Conservation (phyloP, 2,113 vertebrate species). For the Corythornis cristatus region DNA sequence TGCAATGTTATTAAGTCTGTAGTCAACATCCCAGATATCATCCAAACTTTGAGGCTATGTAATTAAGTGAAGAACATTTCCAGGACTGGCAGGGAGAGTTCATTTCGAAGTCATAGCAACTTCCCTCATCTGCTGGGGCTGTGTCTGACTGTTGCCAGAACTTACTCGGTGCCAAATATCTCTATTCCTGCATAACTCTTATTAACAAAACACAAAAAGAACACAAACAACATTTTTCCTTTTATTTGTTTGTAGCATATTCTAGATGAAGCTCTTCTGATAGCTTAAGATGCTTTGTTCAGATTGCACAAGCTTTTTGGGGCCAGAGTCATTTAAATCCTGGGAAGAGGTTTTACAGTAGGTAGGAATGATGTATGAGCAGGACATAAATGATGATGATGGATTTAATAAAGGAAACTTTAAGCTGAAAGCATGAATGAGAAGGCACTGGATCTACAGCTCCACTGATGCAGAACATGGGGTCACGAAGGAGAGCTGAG, state of each 20-base stretch:
- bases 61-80: conserved; percentile 29
- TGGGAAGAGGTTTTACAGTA: conserved; percentile 25
- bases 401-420: conserved; percentile 38
- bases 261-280: conserved; percentile 35
- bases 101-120: conserved; percentile 15
- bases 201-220: conserved; percentile 10
- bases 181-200: neutral
- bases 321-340: conserved; percentile 36
- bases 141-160: neutral
- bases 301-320: neutral
- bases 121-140: neutral
- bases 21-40: neutral
- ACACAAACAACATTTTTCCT: neutral
- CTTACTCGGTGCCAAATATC: neutral
- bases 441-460: neutral
- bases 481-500: neutral
- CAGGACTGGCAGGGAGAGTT: conserved; percentile 15
- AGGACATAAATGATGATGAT: conserved; percentile 8
- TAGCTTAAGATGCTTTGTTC: conserved; percentile 5
- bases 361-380: conserved; percentile 28
- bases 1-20: neutral
- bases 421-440: conserved; percentile 14
- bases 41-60: neutral
- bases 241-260: neutral
- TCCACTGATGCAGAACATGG: neutral